Evolutionary conservation across 2,888 invertebrate species (phyloP), one percentile per base, ranked within the genome.

Genomic region (Zaprionus bogoriensis): DNA sequence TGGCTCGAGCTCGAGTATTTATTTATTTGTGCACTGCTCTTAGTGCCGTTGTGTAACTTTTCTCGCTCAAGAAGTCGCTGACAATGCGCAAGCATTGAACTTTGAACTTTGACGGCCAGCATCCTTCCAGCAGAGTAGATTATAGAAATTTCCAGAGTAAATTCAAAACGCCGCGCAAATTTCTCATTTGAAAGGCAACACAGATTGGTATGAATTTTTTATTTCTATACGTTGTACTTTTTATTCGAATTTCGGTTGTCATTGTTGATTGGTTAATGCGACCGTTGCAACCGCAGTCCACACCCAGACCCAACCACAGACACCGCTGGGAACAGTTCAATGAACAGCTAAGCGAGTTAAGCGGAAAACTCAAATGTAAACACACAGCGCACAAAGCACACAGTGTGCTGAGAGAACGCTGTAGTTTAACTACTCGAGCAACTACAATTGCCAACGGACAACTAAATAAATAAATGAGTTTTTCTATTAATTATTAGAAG

Each of bases 1-100:
- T 55, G 59, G 62, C 46, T 63, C 51, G 66, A 68, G 63, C 64
- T 59, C 51, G 60, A 57, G 87, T 82, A 75, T 87, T 80, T 80
- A 79, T 87, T 79, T 77, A 87, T 80, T 85, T 64, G 79, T 51
- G 41, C 58, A 46, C 51, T 28, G 48, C 30, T 51, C 50, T 53
- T 59, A 69, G 74, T 77, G 61, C 61, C 69, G 65, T 82, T 87
- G 88, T 82, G 88, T 87, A 87, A 82, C 72, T 65, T 70, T 81
- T 71, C 61, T 52, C 72, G 59, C 63, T 36, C 55, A 45, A 59
- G 47, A 74, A 66, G 70, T 78, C 64, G 86, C 67, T 71, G 80
- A 71, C 86, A 79, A 76, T 32, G 57, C 53, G 47, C 59, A 69
- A 73, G 45, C 84, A 58, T 62, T 86, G 77, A 80, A 87, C 88